phyloP scores from a whole-genome alignment of 2,113 vertebrate genomes.

The Mustela lutreola region DNA sequence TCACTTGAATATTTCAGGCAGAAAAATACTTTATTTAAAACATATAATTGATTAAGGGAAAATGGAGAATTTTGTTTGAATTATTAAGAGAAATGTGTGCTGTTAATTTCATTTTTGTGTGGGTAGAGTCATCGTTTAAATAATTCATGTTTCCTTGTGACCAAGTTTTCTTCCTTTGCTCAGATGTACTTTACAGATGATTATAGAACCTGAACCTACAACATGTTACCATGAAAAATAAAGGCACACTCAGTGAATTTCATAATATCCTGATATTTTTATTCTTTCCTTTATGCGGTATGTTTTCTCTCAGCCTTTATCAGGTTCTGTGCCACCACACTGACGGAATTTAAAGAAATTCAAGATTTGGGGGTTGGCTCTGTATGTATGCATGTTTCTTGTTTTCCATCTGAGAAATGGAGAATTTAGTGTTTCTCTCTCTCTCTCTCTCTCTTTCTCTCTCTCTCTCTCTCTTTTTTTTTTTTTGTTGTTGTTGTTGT shows the following conservation, averaged over 20 bases:
- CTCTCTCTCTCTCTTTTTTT: too few relatives aligned
- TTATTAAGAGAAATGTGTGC: constrained; percentile 62
- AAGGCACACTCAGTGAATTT: background rate
- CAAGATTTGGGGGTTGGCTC: background rate
- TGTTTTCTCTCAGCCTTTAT: background rate
- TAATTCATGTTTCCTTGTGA: constrained; percentile 73
- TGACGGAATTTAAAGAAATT: background rate
- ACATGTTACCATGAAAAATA: background rate
- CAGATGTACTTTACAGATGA: constrained; percentile 49
- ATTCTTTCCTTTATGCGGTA: background rate
- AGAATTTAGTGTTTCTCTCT: background rate
- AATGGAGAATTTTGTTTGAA: constrained; percentile 71
- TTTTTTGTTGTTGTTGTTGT: too few relatives aligned
- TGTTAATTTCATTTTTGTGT: constrained; percentile 69
- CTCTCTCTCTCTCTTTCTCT: too few relatives aligned
- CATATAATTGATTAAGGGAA: constrained; percentile 63
- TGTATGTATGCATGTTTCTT: background rate
- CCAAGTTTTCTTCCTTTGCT: constrained; percentile 42
- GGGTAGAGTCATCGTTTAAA: constrained; percentile 59
- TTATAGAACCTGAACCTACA: background rate
- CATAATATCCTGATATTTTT: background rate
- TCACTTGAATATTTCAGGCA: constrained; percentile 55
- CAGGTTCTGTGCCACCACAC: background rate
- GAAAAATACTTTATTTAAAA: constrained; percentile 71
- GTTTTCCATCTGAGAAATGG: background rate